Evolutionary conservation across 1,140 invertebrate genomes (phyloP).

Genomic region (Drosophila kurseongensis): DNA sequence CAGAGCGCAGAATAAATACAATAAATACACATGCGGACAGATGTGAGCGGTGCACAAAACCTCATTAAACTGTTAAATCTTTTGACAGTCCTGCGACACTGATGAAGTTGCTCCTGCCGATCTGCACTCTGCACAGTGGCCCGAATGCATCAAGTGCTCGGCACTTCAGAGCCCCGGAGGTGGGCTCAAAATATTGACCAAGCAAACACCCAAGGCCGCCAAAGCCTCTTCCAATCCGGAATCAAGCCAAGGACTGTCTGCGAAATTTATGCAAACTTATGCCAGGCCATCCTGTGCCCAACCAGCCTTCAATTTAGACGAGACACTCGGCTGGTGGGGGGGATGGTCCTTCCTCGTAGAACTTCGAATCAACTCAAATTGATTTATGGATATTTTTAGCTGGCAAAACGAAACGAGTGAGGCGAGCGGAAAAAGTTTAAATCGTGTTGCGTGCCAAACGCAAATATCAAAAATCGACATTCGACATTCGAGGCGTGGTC

Average conservation of each 20-base stretch:
- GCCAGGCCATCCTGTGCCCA: slow-evolving; percentile 23
- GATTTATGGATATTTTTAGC: slow-evolving; percentile 81
- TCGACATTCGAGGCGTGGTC: slow-evolving; percentile 74
- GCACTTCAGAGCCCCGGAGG: slow-evolving; percentile 1
- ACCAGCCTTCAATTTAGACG: slow-evolving; percentile 65
- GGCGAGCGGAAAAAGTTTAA: slow-evolving; percentile 59
- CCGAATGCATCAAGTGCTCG: slow-evolving; percentile 53
- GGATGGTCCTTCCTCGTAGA: slow-evolving; percentile 5
- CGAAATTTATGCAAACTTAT: slow-evolving; percentile 79
- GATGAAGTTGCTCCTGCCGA: slow-evolving; percentile 19
- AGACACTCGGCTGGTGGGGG: slow-evolving; percentile 43
- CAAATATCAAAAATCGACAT: slow-evolving; percentile 82
- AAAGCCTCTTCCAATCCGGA: slow-evolving; percentile 24
- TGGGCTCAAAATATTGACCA: slow-evolving; percentile 65
- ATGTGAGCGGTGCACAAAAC: slow-evolving; percentile 66
- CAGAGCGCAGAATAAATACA: slow-evolving; percentile 71
- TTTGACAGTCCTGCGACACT: slow-evolving; percentile 56
- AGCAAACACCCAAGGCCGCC: slow-evolving; percentile 58
- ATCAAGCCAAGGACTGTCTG: slow-evolving; percentile 69
- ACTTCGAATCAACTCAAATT: slow-evolving; percentile 75
- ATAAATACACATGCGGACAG: slow-evolving; percentile 73
- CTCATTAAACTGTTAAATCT: slow-evolving; percentile 82
- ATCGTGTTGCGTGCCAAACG: slow-evolving; percentile 79
- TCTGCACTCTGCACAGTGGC: slow-evolving; percentile 22
- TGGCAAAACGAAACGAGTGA: slow-evolving; percentile 18